Base-by-base conservation (phyloP, 2,797 vertebrate species). In the Arrhamphus sclerolepis region DNA sequence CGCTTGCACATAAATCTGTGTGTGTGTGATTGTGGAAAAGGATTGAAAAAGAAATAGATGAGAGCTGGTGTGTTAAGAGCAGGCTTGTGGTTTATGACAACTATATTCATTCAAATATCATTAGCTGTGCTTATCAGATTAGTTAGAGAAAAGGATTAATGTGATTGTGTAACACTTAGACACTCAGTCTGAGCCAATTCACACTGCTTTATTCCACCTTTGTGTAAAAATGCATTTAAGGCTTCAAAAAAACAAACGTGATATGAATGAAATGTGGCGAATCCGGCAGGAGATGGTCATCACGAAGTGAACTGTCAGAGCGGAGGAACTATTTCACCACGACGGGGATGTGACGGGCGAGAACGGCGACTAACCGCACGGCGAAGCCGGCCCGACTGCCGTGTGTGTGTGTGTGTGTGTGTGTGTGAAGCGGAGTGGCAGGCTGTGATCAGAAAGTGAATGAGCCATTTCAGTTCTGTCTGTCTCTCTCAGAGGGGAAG, bases 391-490 rank as follows among this genome's bases (percentile, higher is more conserved):
- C 34, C 75, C 53, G 79, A 41, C 54, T 42, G 57, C 28, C 4
- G 28, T 41, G 46, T 62, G 39, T 65, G 55, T 26, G 66, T 46
- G 69, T 56, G 62, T 53, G 75, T 58, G 73, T 21, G 58, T 43
- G 74, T 59, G 72, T 74, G 64, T 39, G 50, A 43, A 53, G 73
- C 56, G 56, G 73, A 59, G 77, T 59, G 75, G 57, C 26, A 56
- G 77, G 75, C 78, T 88, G 87, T 90, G 90, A 91, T 91, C 89
- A 90, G 85, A 81, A 81, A 91, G 87, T 84, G 89, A 92, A 90
- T 92, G 89, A 92, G 87, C 82, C 87, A 62, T 92, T 91, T 90
- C 81, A 64, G 29, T 49, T 46, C 62, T 57, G 51, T 51, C 50
- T 50, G 61, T 49, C 43, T 62, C 41, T 49, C 44, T 43, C 42